phyloP scores from a whole-genome alignment of 2,113 vertebrate genomes.

The Tretioscincus oriximinensis region DNA sequence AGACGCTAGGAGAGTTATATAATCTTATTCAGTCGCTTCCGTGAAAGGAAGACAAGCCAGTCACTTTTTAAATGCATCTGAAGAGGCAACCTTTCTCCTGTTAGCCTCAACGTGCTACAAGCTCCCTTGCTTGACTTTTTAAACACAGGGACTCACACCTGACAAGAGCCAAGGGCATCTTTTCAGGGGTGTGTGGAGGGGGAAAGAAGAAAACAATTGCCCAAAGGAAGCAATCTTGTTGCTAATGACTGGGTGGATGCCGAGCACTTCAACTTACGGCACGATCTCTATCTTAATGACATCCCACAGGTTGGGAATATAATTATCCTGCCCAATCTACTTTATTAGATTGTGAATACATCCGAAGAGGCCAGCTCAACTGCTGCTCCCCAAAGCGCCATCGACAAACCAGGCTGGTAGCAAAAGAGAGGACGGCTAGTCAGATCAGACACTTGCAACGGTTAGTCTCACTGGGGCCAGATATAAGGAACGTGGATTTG shows the following conservation, averaged over 20 bases:
- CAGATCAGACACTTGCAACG: slow-evolving; percentile 37
- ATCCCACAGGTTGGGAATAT: slow-evolving; percentile 38
- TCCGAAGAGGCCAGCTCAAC: slow-evolving; percentile 29
- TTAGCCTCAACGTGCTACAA: too few relatives aligned
- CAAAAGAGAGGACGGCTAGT: slow-evolving; percentile 17
- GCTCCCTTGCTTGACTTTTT: background rate
- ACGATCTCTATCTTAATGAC: slow-evolving; percentile 59
- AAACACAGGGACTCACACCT: background rate
- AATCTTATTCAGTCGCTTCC: slow-evolving; percentile 9
- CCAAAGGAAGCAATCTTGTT: slow-evolving; percentile 50
- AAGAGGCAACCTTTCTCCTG: too few relatives aligned
- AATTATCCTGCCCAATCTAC: slow-evolving; percentile 44
- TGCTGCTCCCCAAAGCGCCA: background rate
- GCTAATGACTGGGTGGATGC: slow-evolving; percentile 52
- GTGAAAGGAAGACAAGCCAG: slow-evolving; percentile 36
- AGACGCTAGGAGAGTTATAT: slow-evolving; percentile 20
- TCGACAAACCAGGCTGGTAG: background rate
- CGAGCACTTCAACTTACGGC: slow-evolving; percentile 43
- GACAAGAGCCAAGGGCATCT: slow-evolving; percentile 8
- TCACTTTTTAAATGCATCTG: background rate
- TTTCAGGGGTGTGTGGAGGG: background rate
- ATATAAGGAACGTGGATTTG: slow-evolving; percentile 53
- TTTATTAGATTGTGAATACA: slow-evolving; percentile 28
- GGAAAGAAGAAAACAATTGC: slow-evolving; percentile 28
- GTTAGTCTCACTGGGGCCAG: slow-evolving; percentile 46